Evolutionary conservation across 2,113 vertebrate species (phyloP).

Genomic region (Aspiorhynchus laticeps): DNA sequence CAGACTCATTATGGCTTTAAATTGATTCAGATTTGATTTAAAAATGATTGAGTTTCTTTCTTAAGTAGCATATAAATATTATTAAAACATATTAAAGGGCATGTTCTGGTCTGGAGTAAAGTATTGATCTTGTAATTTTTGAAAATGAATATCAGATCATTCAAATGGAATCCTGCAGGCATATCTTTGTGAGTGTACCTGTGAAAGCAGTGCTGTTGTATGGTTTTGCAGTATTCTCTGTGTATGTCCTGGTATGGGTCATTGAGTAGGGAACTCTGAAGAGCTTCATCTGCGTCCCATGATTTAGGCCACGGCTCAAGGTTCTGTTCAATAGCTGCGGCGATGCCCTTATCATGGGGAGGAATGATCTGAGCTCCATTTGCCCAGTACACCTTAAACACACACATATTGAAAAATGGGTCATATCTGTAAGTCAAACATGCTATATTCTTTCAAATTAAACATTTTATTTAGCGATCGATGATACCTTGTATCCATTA

Average conservation of each 20-base stretch:
- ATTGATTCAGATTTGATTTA: too few relatives aligned
- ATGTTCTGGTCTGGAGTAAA: not conserved
- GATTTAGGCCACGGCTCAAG: slow-evolving; percentile 90
- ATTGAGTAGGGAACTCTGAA: slow-evolving; percentile 79
- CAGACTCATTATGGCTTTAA: not conserved
- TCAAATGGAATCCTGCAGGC: not conserved
- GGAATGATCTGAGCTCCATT: slow-evolving; percentile 95
- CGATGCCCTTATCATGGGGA: slow-evolving; percentile 90
- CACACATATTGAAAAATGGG: slow-evolving; percentile 15
- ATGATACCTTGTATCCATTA: slow-evolving; percentile 93
- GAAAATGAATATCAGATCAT: not conserved
- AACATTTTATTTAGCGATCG: not conserved
- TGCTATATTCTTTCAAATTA: not conserved
- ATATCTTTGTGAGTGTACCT: slow-evolving; percentile 74
- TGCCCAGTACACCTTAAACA: slow-evolving; percentile 91
- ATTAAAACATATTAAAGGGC: not conserved
- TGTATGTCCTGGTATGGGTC: slow-evolving; percentile 80
- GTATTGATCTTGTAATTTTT: not conserved
- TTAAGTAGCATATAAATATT: too few relatives aligned
- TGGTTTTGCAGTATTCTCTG: slow-evolving; percentile 85
- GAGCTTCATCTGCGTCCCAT: slow-evolving; percentile 82
- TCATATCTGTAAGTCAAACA: not conserved
- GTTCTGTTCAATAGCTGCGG: slow-evolving; percentile 87
- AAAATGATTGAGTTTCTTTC: too few relatives aligned
- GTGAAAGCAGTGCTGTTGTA: slow-evolving; percentile 91